Evolutionary conservation across 2,888 invertebrate genomes (phyloP).

Genomic region (Cartodere bifasciata): DNA sequence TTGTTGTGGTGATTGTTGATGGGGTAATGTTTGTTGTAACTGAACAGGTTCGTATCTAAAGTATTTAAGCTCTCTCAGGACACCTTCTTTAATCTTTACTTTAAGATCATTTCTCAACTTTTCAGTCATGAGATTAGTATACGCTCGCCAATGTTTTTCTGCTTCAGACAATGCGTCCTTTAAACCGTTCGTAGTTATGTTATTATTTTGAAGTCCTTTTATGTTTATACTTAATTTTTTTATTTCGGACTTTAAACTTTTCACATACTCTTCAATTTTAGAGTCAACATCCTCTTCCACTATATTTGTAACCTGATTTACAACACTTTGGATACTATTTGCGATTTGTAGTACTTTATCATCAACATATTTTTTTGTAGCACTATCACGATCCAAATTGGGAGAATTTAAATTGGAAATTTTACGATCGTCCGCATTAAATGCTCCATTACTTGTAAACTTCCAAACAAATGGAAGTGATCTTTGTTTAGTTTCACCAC

Average conservation of each 20-base stretch:
- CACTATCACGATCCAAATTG: conserved; percentile 8
- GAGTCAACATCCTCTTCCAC: not conserved
- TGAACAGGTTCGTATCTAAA: no score
- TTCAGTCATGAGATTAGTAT: no score
- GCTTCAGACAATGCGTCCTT: no score
- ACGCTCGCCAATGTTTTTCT: no score
- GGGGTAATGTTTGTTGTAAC: no score
- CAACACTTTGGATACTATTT: no score
- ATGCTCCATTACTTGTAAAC: conserved; percentile 7
- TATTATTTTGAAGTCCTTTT: not conserved
- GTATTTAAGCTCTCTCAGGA: no score
- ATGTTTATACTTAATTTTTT: not conserved
- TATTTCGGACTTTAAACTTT: not conserved
- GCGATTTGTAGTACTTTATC: conserved; percentile 5
- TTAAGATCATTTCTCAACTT: no score
- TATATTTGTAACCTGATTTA: no score
- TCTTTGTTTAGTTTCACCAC: not conserved
- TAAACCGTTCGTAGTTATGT: no score
- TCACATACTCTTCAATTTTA: not conserved
- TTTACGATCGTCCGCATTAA: conserved; percentile 9
- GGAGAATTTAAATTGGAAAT: conserved; percentile 10
- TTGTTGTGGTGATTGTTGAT: no score
- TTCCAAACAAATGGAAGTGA: not conserved
- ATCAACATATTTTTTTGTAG: conserved; percentile 13
- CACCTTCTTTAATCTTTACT: no score